Evolutionary conservation across 2,797 vertebrate species (phyloP).

Genomic region (Echeneis naucrates): DNA sequence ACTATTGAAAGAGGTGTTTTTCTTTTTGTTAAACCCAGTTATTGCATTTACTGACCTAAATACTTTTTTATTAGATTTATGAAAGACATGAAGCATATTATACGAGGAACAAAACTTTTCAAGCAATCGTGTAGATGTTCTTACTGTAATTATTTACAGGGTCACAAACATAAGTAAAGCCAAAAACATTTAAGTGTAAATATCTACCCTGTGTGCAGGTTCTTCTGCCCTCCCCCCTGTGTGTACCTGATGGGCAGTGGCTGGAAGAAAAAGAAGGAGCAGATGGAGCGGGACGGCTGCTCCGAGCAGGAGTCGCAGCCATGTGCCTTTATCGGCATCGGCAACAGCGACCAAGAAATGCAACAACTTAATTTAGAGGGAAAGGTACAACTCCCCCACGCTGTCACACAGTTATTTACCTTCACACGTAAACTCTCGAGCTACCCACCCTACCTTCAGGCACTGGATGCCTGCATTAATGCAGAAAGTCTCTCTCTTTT

Average conservation of each 20-base stretch:
- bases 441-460: background rate
- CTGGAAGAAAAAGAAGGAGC: conserved; percentile 99
- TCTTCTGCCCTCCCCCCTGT: conserved; percentile 98
- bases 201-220: conserved; percentile 80
- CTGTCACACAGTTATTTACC: background rate
- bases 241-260: conserved; percentile 99
- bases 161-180: too few relatives aligned
- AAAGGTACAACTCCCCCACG: conserved; percentile 86
- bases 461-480: background rate
- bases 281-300: conserved; percentile 98
- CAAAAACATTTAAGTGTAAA: too few relatives aligned
- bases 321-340: conserved; percentile 98
- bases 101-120: background rate
- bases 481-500: background rate
- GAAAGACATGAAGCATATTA: background rate
- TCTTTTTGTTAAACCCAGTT: too few relatives aligned
- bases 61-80: background rate
- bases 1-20: background rate
- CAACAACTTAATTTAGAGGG: conserved; percentile 99
- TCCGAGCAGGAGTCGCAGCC: conserved; percentile 98
- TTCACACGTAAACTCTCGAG: background rate
- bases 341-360: conserved; percentile 99
- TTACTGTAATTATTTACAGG: background rate
- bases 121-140: background rate
- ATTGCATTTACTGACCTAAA: background rate